phyloP scores from a whole-genome alignment of 2,797 vertebrate species.

The Gephyroberyx darwinii region DNA sequence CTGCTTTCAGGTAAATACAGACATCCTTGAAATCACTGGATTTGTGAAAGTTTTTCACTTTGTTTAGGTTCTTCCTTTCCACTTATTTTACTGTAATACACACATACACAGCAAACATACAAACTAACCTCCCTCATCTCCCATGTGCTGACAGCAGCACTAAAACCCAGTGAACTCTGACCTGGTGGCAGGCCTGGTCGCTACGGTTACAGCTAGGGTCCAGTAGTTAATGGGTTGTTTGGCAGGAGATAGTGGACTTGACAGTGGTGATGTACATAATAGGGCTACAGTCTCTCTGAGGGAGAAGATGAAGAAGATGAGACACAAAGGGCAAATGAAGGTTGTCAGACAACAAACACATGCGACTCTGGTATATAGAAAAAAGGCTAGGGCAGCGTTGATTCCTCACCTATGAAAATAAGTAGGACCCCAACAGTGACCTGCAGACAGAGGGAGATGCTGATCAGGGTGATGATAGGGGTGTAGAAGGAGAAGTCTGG shows the following conservation, averaged over 20 bases:
- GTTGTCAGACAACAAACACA: constrained; percentile 10
- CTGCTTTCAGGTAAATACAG: not conserved
- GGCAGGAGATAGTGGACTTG: constrained; percentile 63
- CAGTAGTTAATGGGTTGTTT: constrained; percentile 59
- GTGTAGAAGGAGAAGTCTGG: constrained; percentile 81
- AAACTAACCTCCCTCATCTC: constrained; percentile 29
- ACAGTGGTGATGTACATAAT: constrained; percentile 38
- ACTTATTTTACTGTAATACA: constrained; percentile 17
- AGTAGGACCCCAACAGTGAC: constrained; percentile 88
- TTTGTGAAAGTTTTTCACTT: not conserved
- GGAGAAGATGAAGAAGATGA: constrained; percentile 17
- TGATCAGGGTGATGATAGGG: constrained; percentile 85
- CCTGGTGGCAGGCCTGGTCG: constrained; percentile 59
- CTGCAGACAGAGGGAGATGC: constrained; percentile 88
- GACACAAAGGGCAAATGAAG: constrained; percentile 22
- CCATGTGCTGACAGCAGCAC: constrained; percentile 59
- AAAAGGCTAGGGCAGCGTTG: not conserved
- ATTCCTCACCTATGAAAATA: constrained; percentile 89
- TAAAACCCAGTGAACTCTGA: constrained; percentile 67
- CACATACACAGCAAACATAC: constrained; percentile 7
- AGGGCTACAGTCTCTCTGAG: constrained; percentile 12
- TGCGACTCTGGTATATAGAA: constrained; percentile 3
- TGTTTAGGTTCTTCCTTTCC: not conserved
- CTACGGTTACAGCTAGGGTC: constrained; percentile 51
- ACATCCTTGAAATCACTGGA: not conserved